Base-by-base conservation (phyloP, 2,113 vertebrate genomes). In the Lipophrys pholis region DNA sequence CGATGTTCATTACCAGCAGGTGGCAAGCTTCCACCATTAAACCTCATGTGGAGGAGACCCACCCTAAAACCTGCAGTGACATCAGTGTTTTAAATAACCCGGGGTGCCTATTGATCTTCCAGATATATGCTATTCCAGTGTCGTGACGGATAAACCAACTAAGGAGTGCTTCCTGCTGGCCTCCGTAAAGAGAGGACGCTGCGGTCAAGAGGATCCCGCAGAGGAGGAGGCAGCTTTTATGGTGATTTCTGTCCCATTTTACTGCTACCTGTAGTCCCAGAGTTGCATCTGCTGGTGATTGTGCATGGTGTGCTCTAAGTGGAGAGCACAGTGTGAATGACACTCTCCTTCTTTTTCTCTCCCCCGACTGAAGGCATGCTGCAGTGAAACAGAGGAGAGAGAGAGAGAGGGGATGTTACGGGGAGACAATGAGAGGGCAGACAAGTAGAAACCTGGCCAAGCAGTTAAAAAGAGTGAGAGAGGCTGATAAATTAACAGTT, bases 21-120 rank as follows among this genome's bases (percentile, higher is more conserved):
- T 85, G 93, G 93, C 93, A 92, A 80, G 79, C 90, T 92, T 91
- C 17, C 74, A 76, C 85, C 85, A 74, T 89, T 70, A 69, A 83
- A 70, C 50, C 50, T 6, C 17, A 8, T 11, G 17, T 42, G 1
- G 30, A 42, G 46, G 50, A 59, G 81, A 87, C 74, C 82, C 85
- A 86, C 77, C 84, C 89, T 77, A 71, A 89, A 87, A 84, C 76
- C 89, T 91, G 86, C 85, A 92, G 73, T 90, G 86, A 86, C 88
- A 89, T 89, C 86, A 88, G 74, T 83, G 60, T 83, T 90, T 61
- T 66, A 75, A 77, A 76, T 84, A 88, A 80, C 65, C 36, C 70
- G 64, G 42, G 51, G 11, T 57, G 35, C 17, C 58, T 68, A 76
- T 55, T 84, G 61, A 77, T 74, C 69, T 56, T 60, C 55, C 57